phyloP scores from a whole-genome alignment of 2,113 vertebrate species.

The Psilopsiagon aymara region DNA sequence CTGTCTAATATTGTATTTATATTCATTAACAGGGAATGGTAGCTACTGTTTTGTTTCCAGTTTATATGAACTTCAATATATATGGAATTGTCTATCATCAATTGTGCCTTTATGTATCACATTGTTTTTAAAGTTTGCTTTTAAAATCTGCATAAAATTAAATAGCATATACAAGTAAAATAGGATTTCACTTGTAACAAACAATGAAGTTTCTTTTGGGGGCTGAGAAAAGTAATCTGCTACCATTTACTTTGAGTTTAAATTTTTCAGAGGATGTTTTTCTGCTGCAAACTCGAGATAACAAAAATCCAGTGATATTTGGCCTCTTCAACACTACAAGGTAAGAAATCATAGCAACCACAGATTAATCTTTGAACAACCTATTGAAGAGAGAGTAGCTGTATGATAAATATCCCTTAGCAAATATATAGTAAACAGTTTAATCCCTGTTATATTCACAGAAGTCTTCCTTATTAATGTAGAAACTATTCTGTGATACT shows the following conservation, averaged over 20 bases:
- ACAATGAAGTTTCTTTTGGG: neutral
- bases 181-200: neutral
- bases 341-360: conserved; percentile 62
- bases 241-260: neutral
- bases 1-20: neutral
- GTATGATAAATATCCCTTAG: neutral
- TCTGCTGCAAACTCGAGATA: conserved; percentile 89
- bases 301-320: conserved; percentile 94
- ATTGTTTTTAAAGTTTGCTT: neutral
- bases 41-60: neutral
- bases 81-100: neutral
- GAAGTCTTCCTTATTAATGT: neutral
- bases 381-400: neutral
- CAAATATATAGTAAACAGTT: neutral
- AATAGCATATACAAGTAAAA: neutral
- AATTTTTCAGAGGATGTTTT: conserved; percentile 91
- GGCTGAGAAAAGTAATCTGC: neutral
- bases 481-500: neutral
- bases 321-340: conserved; percentile 97
- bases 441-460: neutral
- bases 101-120: neutral
- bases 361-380: neutral
- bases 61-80: neutral
- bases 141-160: neutral
- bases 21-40: neutral